Evolutionary conservation across 1,140 invertebrate genomes (phyloP).

Genomic region (Psilanteris sp.): DNA sequence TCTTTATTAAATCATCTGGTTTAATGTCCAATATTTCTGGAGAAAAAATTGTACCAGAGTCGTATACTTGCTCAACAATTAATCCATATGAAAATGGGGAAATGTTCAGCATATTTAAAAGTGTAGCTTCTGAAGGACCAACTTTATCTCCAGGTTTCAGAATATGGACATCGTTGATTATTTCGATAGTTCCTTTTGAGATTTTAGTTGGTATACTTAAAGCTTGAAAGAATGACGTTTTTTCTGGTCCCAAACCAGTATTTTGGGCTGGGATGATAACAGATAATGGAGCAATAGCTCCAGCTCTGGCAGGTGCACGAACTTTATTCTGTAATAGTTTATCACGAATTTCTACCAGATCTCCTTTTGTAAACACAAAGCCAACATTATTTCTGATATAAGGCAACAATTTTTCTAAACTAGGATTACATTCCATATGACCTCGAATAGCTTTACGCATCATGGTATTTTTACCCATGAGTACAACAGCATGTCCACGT

Average conservation of each 20-base stretch:
- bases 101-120: slow-evolving; percentile 99
- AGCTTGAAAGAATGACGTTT: slow-evolving; percentile 99
- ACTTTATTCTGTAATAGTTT: slow-evolving; percentile 98
- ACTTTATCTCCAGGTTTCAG: slow-evolving; percentile 98
- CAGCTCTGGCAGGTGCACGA: slow-evolving; percentile 96
- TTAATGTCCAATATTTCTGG: slow-evolving; percentile 99
- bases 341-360: slow-evolving; percentile 95
- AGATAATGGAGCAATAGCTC: slow-evolving; percentile 96
- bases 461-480: slow-evolving; percentile 99
- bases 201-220: slow-evolving; percentile 99
- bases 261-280: slow-evolving; percentile 99
- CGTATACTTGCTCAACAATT: slow-evolving; percentile 96
- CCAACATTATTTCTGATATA: slow-evolving; percentile 99
- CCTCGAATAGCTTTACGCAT: slow-evolving; percentile 99
- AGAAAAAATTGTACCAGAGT: slow-evolving; percentile 98
- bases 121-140: slow-evolving; percentile 98
- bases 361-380: slow-evolving; percentile 98
- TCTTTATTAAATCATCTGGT: slow-evolving; percentile 93
- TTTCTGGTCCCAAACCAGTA: slow-evolving; percentile 98
- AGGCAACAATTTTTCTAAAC: slow-evolving; percentile 95
- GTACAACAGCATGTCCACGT: slow-evolving; percentile 93
- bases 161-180: slow-evolving; percentile 98
- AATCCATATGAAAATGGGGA: slow-evolving; percentile 99
- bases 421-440: slow-evolving; percentile 96
- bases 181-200: slow-evolving; percentile 99